Base-by-base conservation (phyloP, 2,797 vertebrate genomes). In the Oophaga sylvatica region DNA sequence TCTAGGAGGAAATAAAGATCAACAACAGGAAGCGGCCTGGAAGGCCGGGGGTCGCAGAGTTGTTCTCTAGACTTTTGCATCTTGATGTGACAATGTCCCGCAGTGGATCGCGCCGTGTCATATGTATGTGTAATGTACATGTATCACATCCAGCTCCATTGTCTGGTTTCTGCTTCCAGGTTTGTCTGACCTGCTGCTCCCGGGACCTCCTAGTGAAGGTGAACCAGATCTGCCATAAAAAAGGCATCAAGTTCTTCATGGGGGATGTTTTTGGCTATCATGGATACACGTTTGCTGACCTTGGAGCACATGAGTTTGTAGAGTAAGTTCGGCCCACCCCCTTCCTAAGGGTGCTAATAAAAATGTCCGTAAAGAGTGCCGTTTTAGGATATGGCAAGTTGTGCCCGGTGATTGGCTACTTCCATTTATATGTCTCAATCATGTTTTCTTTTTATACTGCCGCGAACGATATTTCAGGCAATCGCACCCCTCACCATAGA, bases 261-360 rank as follows among this genome's bases (percentile, higher is more conserved):
- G 98, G 98, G 0, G 96, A 98, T 3, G 96, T 98, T 10, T 96
- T 96, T 0, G 98, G 98, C 87, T 99, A 98, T 94, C 97, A 98
- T 0, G 98, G 98, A 79, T 98, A 96, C 93, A 97, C 96, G 94
- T 99, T 99, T 90, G 95, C 96, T 2, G 95, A 99, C 93, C 95
- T 99, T 0, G 97, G 98, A 70, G 95, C 96, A 31, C 96, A 99
- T 88, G 96, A 96, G 88, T 99, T 97, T 5, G 96, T 99, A 0
- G 98, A 98, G 98, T 99, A 93, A 96, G 97, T 95, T 11, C 48
- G 11, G 2, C 11, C 48, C 0, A 9, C 48, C 0, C 48, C 48
- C 1, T 8, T 9, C 48, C 1, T 53, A 9, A 53, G 2, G 48
- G 48, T 53, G 48, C 48, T 53, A 53, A 53, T 53, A 53, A 53